Percentiles rank a stretch among this genome's conserved stretches.
These are phyloP conservation scores for Tachycineta bicolor DNA, from an alignment of 2,113 vertebrate species.

Conservation along the genomic window DNA sequence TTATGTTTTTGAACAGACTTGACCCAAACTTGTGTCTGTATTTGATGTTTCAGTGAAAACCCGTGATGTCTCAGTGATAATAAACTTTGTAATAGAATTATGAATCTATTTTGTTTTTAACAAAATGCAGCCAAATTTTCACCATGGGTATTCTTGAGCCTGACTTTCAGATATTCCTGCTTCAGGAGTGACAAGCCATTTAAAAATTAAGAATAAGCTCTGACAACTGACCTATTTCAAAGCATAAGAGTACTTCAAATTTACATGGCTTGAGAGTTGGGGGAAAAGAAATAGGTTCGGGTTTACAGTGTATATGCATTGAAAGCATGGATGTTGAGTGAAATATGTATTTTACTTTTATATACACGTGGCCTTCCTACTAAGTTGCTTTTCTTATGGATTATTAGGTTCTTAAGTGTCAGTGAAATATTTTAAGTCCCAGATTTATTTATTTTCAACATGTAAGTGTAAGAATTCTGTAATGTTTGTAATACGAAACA, in stretches of 20 bases:
- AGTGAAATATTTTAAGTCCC: neutral
- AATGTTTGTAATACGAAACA: neutral
- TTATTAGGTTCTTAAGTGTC: neutral
- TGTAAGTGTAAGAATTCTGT: neutral
- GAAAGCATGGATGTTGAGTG: neutral
- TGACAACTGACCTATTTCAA: neutral
- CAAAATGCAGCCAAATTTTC: neutral
- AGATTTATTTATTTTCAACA: neutral
- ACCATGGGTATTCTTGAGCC: neutral
- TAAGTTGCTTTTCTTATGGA: neutral
- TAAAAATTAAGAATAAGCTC: neutral
- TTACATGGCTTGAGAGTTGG: neutral
- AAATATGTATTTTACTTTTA: neutral
- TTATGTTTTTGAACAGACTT: neutral
- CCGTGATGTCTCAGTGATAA: neutral
- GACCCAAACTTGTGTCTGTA: neutral
- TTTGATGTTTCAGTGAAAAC: neutral
- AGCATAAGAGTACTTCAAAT: neutral
- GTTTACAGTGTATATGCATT: neutral
- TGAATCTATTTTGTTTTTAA: neutral
- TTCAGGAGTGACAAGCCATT: neutral
- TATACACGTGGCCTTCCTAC: neutral
- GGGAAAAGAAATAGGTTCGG: neutral
- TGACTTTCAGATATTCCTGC: neutral
- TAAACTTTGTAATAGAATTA: neutral